phyloP scores from a whole-genome alignment of 2,113 vertebrate species.

The Charadrius vociferus region DNA sequence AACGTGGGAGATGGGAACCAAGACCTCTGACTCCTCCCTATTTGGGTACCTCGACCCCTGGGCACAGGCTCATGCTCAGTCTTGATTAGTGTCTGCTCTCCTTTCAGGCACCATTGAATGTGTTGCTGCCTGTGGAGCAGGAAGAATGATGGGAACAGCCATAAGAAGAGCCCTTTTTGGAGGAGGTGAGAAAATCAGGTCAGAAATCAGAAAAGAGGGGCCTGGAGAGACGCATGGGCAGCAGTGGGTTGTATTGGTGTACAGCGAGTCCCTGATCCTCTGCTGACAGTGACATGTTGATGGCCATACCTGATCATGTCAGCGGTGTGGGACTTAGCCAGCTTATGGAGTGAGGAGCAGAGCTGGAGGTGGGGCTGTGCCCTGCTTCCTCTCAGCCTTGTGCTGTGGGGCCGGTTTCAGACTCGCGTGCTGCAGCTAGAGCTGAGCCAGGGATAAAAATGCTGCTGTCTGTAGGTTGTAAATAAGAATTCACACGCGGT shows the following conservation, averaged over 20 bases:
- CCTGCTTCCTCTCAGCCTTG: not conserved
- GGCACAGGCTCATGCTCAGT: not conserved
- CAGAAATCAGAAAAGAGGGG: not conserved
- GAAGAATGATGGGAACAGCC: not conserved
- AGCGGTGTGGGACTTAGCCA: not conserved
- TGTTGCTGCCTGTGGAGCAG: not conserved
- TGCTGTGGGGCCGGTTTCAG: not conserved
- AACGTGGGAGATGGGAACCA: not conserved
- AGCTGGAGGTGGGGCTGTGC: not conserved
- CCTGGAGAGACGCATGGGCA: not conserved
- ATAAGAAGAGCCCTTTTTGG: not conserved
- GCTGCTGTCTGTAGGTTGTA: not conserved
- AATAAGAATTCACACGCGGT: not conserved
- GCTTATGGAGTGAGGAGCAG: not conserved
- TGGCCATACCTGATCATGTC: rapidly evolving
- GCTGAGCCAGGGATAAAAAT: not conserved
- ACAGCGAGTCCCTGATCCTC: not conserved
- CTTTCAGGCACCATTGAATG: not conserved
- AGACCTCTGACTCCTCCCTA: not conserved
- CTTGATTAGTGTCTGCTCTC: not conserved
- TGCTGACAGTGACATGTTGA: rapidly evolving
- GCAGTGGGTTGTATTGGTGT: not conserved
- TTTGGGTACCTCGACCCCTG: not conserved
- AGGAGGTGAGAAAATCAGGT: not conserved
- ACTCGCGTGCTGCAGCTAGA: not conserved